Base-by-base conservation (phyloP, 2,113 vertebrate genomes). In the Oophaga pumilio region DNA sequence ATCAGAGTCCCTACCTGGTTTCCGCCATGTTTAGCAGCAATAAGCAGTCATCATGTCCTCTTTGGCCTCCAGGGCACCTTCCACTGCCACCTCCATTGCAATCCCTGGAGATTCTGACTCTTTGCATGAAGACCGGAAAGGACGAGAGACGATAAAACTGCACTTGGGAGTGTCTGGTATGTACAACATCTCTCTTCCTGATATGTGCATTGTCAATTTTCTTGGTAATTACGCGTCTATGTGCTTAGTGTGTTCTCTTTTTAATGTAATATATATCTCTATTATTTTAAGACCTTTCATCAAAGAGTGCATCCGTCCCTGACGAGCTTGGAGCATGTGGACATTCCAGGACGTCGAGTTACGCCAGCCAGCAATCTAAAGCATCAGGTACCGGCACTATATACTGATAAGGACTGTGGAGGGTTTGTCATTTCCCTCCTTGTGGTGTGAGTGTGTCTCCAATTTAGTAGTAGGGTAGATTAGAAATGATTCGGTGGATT, bases 351-450 rank as follows among this genome's bases (percentile, higher is more conserved):
- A 98, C 96, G 57, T 94, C 97, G 71, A 99, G 97, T 93, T 93
- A 97, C 89, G 95, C 97, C 87, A 99, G 97, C 90, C 96, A 98
- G 92, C 96, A 97, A 57, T 99, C 97, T 26, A 98, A 97, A 95
- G 93, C 97, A 71, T 98, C 98, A 94, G 98, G 98, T 99, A 95
- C 50, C 79, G 56, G 24, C 50, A 11, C 50, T 28, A 26, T 28
- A 12, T 68, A 18, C 43, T 26, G 24, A 62, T 15, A 81, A 28
- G 56, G 10, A 62, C 33, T 50, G n/a, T 49, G 33, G 33, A 82
- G 26, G 22, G 1, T 50, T 22, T 50, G 71, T 50, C 71, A 50
- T 74, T 22, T 20, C 7, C 0, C 43, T 74, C 50, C 22, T 33
- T 74, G 28, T 73, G 26, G 24, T 28, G 12, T 5, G 13, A 71